A percentile compares a stretch with the other conserved stretches of the same genome.
Conservation (phyloP, 2,888 invertebrate species). For the Harpalus rubripes region DNA sequence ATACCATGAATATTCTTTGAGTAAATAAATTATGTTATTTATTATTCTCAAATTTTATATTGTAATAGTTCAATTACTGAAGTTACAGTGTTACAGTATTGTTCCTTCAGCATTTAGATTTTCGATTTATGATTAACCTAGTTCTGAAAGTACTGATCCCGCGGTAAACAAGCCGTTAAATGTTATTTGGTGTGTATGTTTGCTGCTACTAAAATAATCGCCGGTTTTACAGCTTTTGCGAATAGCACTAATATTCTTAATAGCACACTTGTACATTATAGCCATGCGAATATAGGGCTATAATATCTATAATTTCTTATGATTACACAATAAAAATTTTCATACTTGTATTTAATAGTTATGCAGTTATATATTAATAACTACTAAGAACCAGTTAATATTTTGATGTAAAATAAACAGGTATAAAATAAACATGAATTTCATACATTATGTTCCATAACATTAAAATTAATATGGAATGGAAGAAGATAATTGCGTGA, state of each 20-base stretch:
- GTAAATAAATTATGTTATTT: no score
- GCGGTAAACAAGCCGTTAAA: slow-evolving; percentile 50
- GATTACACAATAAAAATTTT: slow-evolving; percentile 15
- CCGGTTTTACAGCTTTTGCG: slow-evolving; percentile 30
- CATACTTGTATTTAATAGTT: slow-evolving; percentile 7
- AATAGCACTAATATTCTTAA: slow-evolving; percentile 46
- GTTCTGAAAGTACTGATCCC: slow-evolving; percentile 14
- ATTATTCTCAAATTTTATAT: no score
- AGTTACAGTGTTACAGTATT: no score
- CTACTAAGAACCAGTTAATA: slow-evolving; percentile 2
- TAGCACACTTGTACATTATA: slow-evolving; percentile 33
- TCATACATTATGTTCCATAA: not conserved
- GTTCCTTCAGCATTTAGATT: no score
- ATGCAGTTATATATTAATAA: not conserved
- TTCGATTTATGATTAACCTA: not conserved
- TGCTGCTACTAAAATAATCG: slow-evolving; percentile 32
- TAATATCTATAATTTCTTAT: slow-evolving; percentile 42
- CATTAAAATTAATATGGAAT: not conserved
- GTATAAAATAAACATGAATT: not conserved
- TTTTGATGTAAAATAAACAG: not conserved
- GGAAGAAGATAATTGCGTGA: not conserved
- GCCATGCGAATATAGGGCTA: slow-evolving; percentile 12
- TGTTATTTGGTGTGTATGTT: not conserved
- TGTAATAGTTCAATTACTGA: no score
- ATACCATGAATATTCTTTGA: no score